phyloP scores from a whole-genome alignment of 2,888 invertebrate species.

The Heteromurus nitidus region DNA sequence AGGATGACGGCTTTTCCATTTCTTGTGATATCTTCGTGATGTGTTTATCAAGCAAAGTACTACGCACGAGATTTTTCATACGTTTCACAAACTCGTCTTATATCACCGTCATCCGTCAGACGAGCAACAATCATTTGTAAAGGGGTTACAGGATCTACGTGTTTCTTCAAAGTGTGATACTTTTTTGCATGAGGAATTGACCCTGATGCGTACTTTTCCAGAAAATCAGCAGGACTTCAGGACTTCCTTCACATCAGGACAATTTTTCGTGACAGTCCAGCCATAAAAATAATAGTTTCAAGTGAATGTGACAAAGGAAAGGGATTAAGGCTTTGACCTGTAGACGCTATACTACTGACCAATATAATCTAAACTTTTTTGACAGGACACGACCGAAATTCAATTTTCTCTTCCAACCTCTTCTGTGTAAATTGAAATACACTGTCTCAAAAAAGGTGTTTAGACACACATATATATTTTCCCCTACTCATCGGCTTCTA shows the following conservation, averaged over 20 bases:
- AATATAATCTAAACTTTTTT: slow-evolving; percentile 6
- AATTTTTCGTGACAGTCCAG: background rate
- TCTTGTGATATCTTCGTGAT: slow-evolving; percentile 1
- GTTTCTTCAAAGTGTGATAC: background rate
- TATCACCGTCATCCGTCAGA: slow-evolving; percentile 11
- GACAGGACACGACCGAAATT: background rate
- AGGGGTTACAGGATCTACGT: background rate
- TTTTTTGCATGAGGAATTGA: background rate
- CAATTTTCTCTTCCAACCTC: background rate
- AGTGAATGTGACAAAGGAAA: background rate
- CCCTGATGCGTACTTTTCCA: background rate
- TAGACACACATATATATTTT: background rate
- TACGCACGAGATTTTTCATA: background rate
- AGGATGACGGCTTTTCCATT: background rate
- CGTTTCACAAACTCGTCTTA: background rate
- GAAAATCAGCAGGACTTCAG: background rate
- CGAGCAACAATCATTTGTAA: slow-evolving; percentile 13
- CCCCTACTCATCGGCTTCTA: background rate
- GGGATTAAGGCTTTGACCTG: background rate
- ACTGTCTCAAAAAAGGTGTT: slow-evolving; percentile 2
- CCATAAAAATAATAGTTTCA: background rate
- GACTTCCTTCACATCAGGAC: background rate
- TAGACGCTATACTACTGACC: slow-evolving; percentile 32
- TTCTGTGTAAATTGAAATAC: no score
- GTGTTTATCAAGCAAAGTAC: background rate